Conservation (phyloP, 2,888 invertebrate genomes). For the Mycalesis mineus region DNA sequence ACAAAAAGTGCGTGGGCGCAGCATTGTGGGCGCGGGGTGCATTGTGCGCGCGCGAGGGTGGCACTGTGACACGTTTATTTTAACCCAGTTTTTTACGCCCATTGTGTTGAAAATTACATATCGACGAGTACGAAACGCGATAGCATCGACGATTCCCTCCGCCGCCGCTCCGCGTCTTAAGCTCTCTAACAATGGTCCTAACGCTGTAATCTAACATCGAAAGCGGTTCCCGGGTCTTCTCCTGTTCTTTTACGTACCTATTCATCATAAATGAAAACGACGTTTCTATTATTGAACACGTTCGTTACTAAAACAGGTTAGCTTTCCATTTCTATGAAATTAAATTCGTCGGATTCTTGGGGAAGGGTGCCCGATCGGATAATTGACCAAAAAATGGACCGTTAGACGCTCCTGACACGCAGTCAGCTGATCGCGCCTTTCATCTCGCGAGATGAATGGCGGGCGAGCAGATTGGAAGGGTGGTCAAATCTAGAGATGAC, state of each 20-base stretch:
- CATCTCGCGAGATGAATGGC: conserved; percentile 66
- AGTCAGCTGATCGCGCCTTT: conserved; percentile 41
- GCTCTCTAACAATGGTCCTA: too few relatives aligned
- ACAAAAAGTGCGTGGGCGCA: conserved; percentile 60
- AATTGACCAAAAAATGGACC: conserved; percentile 66
- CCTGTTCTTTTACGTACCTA: too few relatives aligned
- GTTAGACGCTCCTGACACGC: conserved; percentile 47
- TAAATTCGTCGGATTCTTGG: conserved; percentile 64
- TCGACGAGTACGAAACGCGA: conserved; percentile 71
- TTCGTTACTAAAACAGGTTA: conserved; percentile 64
- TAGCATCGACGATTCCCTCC: conserved; percentile 62
- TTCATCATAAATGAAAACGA: conserved; percentile 25
- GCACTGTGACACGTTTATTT: conserved; percentile 77
- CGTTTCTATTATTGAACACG: conserved; percentile 36
- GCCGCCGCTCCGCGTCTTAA: conserved; percentile 45
- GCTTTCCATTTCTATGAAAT: conserved; percentile 68
- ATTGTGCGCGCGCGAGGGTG: conserved; percentile 72
- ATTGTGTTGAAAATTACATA: conserved; percentile 77
- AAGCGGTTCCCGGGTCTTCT: too few relatives aligned
- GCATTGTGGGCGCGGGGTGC: conserved; percentile 63
- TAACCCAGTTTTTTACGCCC: conserved; percentile 72
- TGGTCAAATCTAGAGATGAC: conserved; percentile 59
- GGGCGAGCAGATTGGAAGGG: conserved; percentile 50
- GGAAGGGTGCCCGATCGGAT: conserved; percentile 47
- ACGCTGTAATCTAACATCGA: too few relatives aligned